A percentile compares a stretch with the other conserved stretches of the same genome.
phyloP scores from a whole-genome alignment of 2,888 invertebrate species.

The Cloeon dipterum region DNA sequence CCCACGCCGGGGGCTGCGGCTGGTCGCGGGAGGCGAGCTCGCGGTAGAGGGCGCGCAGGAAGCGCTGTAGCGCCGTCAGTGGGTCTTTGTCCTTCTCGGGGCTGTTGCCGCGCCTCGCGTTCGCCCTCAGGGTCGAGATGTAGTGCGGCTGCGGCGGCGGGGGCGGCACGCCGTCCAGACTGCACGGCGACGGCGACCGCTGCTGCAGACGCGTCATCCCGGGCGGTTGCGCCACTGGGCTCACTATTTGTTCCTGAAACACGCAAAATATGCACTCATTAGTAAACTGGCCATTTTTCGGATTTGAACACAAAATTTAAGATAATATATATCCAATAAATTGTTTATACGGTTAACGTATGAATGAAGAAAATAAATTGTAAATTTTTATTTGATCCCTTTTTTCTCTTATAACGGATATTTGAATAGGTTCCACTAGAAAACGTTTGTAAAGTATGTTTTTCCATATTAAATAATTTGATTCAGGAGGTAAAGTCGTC shows the following conservation, averaged over 20 bases:
- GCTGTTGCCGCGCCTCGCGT: constrained; percentile 5
- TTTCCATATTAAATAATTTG: no score
- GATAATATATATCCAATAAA: no score
- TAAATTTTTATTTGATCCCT: no score
- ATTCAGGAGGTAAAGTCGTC: no score
- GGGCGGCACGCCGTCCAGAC: constrained; percentile 5
- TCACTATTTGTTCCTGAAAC: background rate
- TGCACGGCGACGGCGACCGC: background rate
- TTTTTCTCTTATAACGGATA: no score
- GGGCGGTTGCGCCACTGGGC: background rate
- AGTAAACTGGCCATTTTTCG: no score
- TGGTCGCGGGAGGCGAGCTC: constrained; percentile 23
- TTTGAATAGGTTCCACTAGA: no score
- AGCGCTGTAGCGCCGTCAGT: constrained; percentile 16
- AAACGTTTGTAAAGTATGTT: no score
- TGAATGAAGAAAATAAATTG: no score
- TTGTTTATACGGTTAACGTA: no score
- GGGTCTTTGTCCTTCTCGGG: constrained; percentile 5
- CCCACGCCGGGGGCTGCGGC: constrained; percentile 23
- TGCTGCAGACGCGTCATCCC: background rate
- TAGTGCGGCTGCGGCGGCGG: constrained; percentile 8
- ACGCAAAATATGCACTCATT: no score
- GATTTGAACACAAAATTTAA: no score
- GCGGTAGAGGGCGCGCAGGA: constrained; percentile 23
- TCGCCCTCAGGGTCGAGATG: constrained; percentile 8